Percentiles rank a stretch among this genome's conserved stretches.
phyloP scores from a whole-genome alignment of 2,888 invertebrate genomes.

The Eudasyphora cyanicolor region DNA sequence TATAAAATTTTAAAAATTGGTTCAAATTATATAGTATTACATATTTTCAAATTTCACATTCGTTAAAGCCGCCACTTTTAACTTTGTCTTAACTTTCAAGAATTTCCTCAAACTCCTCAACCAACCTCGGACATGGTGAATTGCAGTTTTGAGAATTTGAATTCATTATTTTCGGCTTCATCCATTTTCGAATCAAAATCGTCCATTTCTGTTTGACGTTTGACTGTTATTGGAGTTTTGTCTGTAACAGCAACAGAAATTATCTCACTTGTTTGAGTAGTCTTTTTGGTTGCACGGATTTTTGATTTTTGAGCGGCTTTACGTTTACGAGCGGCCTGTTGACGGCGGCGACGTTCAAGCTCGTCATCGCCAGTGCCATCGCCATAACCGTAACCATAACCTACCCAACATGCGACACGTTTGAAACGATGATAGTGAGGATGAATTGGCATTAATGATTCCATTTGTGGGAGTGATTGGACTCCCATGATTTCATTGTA shows the following conservation, averaged over 20 bases:
- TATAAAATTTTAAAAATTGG: too few relatives aligned
- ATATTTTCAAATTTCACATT: too few relatives aligned
- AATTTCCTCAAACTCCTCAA: conserved; percentile 63
- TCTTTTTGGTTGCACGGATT: conserved; percentile 56
- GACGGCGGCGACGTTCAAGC: too few relatives aligned
- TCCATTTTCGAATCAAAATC: conserved; percentile 45
- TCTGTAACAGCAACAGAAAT: conserved; percentile 33
- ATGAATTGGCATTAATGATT: background rate
- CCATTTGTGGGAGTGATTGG: background rate
- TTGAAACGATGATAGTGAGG: conserved; percentile 65
- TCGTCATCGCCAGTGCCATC: conserved; percentile 65
- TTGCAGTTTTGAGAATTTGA: conserved; percentile 40
- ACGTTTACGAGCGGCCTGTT: conserved; percentile 49
- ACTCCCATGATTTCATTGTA: background rate
- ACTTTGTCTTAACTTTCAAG: conserved; percentile 67
- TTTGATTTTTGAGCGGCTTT: conserved; percentile 64
- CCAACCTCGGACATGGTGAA: conserved; percentile 66
- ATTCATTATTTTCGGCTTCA: background rate
- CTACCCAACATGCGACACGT: conserved; percentile 68
- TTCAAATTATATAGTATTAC: too few relatives aligned
- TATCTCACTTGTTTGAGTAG: conserved; percentile 62
- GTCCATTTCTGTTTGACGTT: conserved; percentile 66
- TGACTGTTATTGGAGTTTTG: conserved; percentile 47
- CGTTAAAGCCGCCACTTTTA: too few relatives aligned
- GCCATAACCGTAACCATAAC: conserved; percentile 57